phyloP scores from a whole-genome alignment of 2,888 invertebrate genomes.

The Zele albiditarsus region DNA sequence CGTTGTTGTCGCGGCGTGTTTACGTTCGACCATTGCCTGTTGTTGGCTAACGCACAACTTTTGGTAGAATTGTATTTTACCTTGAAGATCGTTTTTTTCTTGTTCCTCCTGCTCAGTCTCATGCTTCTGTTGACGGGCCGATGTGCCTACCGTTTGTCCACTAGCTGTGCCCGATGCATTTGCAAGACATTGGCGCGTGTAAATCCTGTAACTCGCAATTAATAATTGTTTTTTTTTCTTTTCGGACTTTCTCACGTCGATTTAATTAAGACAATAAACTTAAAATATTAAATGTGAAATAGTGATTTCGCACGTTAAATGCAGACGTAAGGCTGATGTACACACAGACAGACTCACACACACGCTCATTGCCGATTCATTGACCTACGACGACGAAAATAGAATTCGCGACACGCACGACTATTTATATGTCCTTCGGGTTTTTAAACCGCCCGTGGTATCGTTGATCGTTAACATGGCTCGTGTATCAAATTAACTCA shows the following conservation, averaged over 20 bases:
- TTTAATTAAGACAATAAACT: not conserved
- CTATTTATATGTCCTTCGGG: slow-evolving; percentile 55
- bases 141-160: slow-evolving; percentile 62
- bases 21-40: slow-evolving; percentile 70
- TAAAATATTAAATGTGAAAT: not conserved
- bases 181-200: slow-evolving; percentile 68
- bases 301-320: not conserved
- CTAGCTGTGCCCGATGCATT: slow-evolving; percentile 65
- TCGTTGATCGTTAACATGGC: not conserved
- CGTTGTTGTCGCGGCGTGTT: slow-evolving; percentile 73
- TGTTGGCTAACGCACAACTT: slow-evolving; percentile 71
- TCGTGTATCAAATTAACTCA: not conserved
- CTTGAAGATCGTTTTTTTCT: slow-evolving; percentile 69
- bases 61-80: slow-evolving; percentile 70
- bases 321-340: not conserved
- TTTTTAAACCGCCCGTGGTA: not conserved
- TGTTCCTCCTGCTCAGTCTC: slow-evolving; percentile 67
- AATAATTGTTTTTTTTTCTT: not conserved
- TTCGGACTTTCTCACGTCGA: not conserved
- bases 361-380: slow-evolving; percentile 60
- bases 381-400: slow-evolving; percentile 73
- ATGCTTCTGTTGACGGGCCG: slow-evolving; percentile 58
- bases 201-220: slow-evolving; percentile 62
- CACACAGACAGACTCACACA: not conserved
- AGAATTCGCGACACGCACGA: slow-evolving; percentile 51